These are phyloP conservation scores for Uria aalge DNA, from an alignment of 2,113 vertebrate genomes.

Conservation along the genomic window DNA sequence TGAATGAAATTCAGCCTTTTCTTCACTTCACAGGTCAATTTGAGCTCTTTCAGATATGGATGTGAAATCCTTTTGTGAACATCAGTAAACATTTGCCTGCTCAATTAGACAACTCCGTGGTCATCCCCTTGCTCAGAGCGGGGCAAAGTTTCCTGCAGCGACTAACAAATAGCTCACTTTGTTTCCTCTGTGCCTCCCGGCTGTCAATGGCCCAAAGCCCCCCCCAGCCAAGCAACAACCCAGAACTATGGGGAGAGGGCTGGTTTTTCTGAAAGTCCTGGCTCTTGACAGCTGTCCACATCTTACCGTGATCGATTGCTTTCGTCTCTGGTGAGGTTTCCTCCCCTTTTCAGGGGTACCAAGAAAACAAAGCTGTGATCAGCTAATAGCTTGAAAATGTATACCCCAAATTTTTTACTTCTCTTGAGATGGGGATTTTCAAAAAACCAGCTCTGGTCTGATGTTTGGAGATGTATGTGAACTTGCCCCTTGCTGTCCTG, in stretches of 20 bases:
- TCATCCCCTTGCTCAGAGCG: neutral
- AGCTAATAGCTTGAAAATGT: neutral
- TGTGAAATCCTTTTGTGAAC: neutral
- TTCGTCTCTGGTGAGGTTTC: neutral
- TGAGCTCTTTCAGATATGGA: neutral
- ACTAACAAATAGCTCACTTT: neutral
- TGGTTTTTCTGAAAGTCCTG: neutral
- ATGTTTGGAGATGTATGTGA: neutral
- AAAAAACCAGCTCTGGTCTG: neutral
- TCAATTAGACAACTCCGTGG: neutral
- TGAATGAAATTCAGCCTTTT: neutral
- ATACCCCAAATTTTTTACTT: neutral
- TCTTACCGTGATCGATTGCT: neutral
- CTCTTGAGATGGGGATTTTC: neutral
- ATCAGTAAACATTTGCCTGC: neutral
- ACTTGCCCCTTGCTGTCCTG: neutral
- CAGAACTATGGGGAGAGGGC: neutral
- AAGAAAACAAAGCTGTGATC: neutral
- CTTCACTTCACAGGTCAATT: neutral
- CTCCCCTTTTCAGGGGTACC: neutral
- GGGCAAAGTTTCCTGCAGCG: neutral
- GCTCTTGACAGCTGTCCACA: neutral
- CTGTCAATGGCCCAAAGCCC: neutral
- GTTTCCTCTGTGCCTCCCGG: neutral
- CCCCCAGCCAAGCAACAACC: neutral